Base-by-base conservation (phyloP, 2,888 invertebrate species). In the Lumbricus terrestris region DNA sequence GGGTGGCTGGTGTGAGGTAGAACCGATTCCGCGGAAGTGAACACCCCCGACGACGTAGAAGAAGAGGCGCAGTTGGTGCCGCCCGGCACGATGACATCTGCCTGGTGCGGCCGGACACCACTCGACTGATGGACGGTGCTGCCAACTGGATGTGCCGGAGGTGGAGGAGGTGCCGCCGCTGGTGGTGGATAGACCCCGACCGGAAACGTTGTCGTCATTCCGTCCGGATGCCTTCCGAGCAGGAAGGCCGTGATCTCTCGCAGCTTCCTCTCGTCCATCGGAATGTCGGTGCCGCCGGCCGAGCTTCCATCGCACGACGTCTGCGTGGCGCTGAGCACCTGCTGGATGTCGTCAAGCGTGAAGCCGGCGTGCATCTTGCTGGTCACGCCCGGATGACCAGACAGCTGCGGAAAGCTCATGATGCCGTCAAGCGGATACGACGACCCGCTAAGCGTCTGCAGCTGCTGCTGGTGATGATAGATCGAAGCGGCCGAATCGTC, bases 211-310 rank as follows among this genome's bases (percentile, higher is more conserved):
- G 82, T 38, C 1, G 85, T 85, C 85, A 37, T 34, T 16, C 85
- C 85, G 35, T 85, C 85, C 6, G 85, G 85, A 85, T 85, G 85
- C 37, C 85, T 34, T 34, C 85, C 85, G 4, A 85, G 91, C 37
- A 91, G 90, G 83, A 89, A 91, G 18, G 90, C 90, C 33, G 91
- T 91, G 34, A 91, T 91, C 33, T 91, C 91, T 16, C 88, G 89
- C 35, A 91, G 82, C 33, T 89, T 90, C 18, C 90, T 42, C 88
- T 91, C 90, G 85, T 91, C 91, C 89, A 91, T 89, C 42, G 90
- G 90, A 38, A 38, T 38, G 34, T 88, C 90, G 23, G 69, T 35
- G 37, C 54, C 47, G 16, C 88, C 88, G 34, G 35, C 40, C 29
- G 33, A 85, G 54, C 38, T 38, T 13, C 90, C 54, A 11, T 42